Conservation (phyloP, 2,797 vertebrate genomes). For the Chiloscyllium punctatum region DNA sequence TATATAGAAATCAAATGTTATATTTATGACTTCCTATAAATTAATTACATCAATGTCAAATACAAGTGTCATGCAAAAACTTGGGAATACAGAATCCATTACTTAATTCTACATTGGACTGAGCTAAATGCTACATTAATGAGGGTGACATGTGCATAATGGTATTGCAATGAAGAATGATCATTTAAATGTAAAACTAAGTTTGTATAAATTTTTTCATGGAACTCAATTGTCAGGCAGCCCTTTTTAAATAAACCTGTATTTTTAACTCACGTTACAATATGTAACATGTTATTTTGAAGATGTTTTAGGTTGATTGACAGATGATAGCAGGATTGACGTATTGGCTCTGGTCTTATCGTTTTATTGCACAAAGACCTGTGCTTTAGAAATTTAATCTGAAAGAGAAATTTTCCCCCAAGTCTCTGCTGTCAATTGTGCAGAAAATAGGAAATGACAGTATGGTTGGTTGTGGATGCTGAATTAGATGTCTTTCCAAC, state of each 20-base stretch:
- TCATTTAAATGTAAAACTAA: neutral
- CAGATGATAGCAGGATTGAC: slow-evolving; percentile 58
- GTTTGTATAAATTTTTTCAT: neutral
- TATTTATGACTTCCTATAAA: neutral
- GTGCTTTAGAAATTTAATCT: slow-evolving; percentile 62
- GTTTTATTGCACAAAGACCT: slow-evolving; percentile 62
- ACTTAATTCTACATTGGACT: neutral
- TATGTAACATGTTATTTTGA: neutral
- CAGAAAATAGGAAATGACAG: slow-evolving; percentile 75
- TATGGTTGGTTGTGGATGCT: slow-evolving; percentile 63
- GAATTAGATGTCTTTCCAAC: slow-evolving; percentile 69
- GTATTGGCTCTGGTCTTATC: slow-evolving; percentile 65
- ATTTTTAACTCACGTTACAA: neutral
- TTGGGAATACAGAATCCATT: neutral
- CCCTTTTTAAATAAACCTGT: slow-evolving; percentile 4
- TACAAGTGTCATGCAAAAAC: neutral
- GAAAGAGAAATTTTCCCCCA: slow-evolving; percentile 66
- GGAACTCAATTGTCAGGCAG: neutral
- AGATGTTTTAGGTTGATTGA: slow-evolving; percentile 49
- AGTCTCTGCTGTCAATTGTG: slow-evolving; percentile 69
- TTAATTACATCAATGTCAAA: neutral
- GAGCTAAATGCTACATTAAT: no score
- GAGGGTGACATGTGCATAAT: neutral
- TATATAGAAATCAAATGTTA: neutral
- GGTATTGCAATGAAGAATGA: neutral